Evolutionary conservation across 2,797 vertebrate species (phyloP).

Genomic region (Parotocinclus haroldoi): DNA sequence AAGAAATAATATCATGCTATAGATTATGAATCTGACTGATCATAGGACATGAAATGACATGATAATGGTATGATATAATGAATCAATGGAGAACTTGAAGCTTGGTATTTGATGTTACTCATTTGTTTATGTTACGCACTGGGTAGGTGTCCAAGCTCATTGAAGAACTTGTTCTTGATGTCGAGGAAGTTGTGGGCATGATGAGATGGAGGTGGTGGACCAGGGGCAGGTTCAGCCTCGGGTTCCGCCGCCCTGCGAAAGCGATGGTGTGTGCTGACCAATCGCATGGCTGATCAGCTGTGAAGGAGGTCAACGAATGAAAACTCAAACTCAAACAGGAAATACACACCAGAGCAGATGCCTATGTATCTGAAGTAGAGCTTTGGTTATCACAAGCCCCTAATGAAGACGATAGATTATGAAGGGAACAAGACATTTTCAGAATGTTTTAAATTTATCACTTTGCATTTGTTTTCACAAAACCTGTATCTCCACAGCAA

Average conservation of each 20-base stretch:
- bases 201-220: constrained; percentile 51
- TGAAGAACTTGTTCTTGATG: constrained; percentile 82
- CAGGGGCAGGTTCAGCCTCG: constrained; percentile 24
- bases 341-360: neutral
- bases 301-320: neutral
- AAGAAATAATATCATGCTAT: no score
- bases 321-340: neutral
- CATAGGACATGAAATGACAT: no score
- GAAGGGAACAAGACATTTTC: no score
- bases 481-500: no score
- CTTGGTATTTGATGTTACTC: neutral
- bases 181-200: constrained; percentile 72
- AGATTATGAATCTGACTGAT: no score
- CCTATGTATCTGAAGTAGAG: no score
- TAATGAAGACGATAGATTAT: no score
- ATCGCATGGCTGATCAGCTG: constrained; percentile 60
- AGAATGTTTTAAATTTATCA: no score
- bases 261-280: constrained; percentile 55
- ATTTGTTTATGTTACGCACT: constrained; percentile 62
- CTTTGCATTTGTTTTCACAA: no score
- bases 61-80: no score
- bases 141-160: constrained; percentile 77
- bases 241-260: constrained; percentile 57
- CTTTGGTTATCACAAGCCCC: no score
- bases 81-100: no score